Evolutionary conservation across 2,113 vertebrate species (phyloP).

Genomic region (Henicopernis longicauda): DNA sequence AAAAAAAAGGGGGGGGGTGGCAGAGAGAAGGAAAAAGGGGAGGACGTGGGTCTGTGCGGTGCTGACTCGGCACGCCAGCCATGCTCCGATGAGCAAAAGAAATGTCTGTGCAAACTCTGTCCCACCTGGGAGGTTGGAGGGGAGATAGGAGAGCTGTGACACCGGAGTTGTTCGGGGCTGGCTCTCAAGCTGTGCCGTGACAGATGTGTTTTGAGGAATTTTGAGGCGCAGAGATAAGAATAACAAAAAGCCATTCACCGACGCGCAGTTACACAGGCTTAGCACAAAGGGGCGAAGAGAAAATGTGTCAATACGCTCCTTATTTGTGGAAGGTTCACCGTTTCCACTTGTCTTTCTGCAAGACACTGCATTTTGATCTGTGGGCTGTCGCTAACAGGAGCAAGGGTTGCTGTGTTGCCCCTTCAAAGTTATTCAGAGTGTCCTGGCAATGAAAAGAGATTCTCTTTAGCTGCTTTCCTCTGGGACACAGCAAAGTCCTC

Average conservation of each 20-base stretch:
- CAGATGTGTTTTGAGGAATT: slow-evolving; percentile 65
- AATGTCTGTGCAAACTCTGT: slow-evolving; percentile 49
- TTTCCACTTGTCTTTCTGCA: slow-evolving; percentile 44
- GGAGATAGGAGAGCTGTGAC: slow-evolving; percentile 47
- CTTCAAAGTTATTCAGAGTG: background rate
- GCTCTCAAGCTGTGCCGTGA: slow-evolving; percentile 50
- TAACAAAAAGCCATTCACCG: slow-evolving; percentile 58
- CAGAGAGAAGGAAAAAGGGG: background rate
- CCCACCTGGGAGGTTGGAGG: slow-evolving; percentile 58
- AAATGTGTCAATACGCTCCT: slow-evolving; percentile 6
- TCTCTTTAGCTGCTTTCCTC: background rate
- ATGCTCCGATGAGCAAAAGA: slow-evolving; percentile 50
- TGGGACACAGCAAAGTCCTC: background rate
- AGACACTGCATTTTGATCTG: background rate
- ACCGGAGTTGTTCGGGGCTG: slow-evolving; percentile 46
- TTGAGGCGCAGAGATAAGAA: slow-evolving; percentile 55
- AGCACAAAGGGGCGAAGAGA: slow-evolving; percentile 31
- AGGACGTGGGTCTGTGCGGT: background rate
- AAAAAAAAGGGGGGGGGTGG: background rate
- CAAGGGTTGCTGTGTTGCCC: background rate
- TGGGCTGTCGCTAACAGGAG: slow-evolving; percentile 25
- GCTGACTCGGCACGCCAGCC: slow-evolving; percentile 48
- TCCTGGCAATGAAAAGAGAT: background rate
- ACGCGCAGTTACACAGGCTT: background rate
- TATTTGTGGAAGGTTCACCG: background rate